Conservation (phyloP, 1,140 invertebrate species). For the Drosophila serrata region DNA sequence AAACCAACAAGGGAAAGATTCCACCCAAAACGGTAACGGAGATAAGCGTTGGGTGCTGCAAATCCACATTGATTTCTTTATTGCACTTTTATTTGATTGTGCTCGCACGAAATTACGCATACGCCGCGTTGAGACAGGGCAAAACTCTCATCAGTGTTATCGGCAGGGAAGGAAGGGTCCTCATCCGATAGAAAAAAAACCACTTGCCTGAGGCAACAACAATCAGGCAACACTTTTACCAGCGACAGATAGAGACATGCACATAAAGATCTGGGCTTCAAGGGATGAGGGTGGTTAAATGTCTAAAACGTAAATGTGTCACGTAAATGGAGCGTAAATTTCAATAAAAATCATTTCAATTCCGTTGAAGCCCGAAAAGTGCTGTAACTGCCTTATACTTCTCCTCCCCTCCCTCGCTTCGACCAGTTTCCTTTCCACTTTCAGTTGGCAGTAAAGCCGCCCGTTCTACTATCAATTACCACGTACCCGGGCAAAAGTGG, state of each 20-base stretch:
- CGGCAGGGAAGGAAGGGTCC: slow-evolving; percentile 26
- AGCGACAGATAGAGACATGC: slow-evolving; percentile 46
- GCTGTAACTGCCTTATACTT: slow-evolving; percentile 54
- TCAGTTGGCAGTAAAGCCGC: slow-evolving; percentile 8
- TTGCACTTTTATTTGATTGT: slow-evolving; percentile 83
- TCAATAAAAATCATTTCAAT: slow-evolving; percentile 84
- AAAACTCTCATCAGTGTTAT: slow-evolving; percentile 76
- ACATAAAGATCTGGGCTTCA: slow-evolving; percentile 22
- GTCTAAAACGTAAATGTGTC: slow-evolving; percentile 83
- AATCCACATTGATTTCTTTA: slow-evolving; percentile 83
- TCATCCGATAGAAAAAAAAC: slow-evolving; percentile 13
- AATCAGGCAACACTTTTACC: slow-evolving; percentile 75
- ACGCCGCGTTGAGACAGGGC: slow-evolving; percentile 75
- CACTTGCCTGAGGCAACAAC: slow-evolving; percentile 57
- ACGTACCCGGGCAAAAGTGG: slow-evolving; percentile 53
- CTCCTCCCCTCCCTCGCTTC: not conserved
- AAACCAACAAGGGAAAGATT: slow-evolving; percentile 3
- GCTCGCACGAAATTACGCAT: slow-evolving; percentile 78
- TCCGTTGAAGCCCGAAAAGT: slow-evolving; percentile 71
- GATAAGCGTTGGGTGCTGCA: slow-evolving; percentile 24
- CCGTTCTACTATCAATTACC: slow-evolving; percentile 46
- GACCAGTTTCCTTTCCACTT: slow-evolving; percentile 1
- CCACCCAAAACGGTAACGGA: slow-evolving; percentile 25
- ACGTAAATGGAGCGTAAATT: slow-evolving; percentile 84
- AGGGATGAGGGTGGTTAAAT: slow-evolving; percentile 49